Evolutionary conservation across 2,113 vertebrate species (phyloP).

Genomic region (Passer montanus): DNA sequence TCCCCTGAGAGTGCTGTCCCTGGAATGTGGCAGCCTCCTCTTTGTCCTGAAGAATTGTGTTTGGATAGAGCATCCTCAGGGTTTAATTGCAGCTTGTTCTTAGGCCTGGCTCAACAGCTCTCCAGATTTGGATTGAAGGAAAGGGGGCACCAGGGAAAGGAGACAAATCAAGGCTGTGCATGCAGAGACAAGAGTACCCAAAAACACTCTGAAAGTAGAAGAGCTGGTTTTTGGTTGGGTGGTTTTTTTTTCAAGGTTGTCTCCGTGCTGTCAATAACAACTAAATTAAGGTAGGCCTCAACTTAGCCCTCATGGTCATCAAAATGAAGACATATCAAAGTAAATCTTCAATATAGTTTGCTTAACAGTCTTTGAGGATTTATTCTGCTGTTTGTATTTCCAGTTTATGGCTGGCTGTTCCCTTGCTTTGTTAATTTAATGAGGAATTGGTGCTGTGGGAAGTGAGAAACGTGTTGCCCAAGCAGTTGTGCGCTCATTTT

Average conservation of each 20-base stretch:
- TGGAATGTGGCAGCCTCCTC: not conserved
- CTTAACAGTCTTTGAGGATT: not conserved
- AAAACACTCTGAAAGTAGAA: not conserved
- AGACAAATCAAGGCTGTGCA: not conserved
- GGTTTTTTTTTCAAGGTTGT: not conserved
- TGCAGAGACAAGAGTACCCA: not conserved
- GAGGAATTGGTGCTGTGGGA: not conserved
- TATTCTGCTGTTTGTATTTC: not conserved
- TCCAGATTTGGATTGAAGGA: not conserved
- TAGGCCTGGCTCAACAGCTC: not conserved
- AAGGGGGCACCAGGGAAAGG: not conserved
- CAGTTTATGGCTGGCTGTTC: not conserved
- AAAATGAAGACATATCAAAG: not conserved
- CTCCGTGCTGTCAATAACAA: not conserved
- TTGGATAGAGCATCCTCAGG: not conserved
- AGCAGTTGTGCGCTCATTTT: fast-evolving
- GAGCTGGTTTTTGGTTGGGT: not conserved
- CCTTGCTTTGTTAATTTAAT: not conserved
- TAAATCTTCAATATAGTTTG: not conserved
- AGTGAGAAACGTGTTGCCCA: not conserved
- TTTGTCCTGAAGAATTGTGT: not conserved
- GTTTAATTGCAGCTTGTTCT: not conserved
- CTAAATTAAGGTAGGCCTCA: not conserved
- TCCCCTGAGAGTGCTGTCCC: not conserved
- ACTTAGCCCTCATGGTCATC: not conserved